phyloP scores from a whole-genome alignment of 2,797 vertebrate species.

The Stomatorhinus walkeri region DNA sequence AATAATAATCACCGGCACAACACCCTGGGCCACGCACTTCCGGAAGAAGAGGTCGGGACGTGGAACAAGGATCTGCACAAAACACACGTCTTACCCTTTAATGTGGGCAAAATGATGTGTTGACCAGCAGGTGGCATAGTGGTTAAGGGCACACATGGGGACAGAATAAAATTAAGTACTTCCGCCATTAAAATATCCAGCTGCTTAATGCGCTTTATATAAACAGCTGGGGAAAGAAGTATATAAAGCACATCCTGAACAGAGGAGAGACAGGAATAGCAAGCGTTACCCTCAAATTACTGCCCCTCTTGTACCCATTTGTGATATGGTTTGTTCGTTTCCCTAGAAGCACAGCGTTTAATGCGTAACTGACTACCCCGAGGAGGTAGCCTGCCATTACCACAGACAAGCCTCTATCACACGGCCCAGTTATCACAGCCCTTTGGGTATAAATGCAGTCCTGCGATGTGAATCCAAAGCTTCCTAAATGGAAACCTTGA shows the following conservation, averaged over 20 bases:
- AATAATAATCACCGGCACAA: background rate
- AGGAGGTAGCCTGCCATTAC: background rate
- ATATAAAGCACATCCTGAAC: background rate
- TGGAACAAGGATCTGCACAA: background rate
- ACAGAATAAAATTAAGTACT: background rate
- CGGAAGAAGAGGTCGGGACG: background rate
- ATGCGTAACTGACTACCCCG: background rate
- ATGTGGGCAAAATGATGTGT: background rate
- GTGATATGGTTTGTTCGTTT: background rate
- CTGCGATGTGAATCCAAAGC: background rate
- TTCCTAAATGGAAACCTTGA: background rate
- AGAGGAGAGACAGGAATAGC: background rate
- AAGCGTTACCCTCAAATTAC: background rate
- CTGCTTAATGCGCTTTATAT: background rate
- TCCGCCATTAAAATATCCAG: background rate
- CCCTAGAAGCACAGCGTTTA: background rate
- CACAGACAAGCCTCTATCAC: background rate
- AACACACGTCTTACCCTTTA: background rate
- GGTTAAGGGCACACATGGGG: background rate
- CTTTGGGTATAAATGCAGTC: background rate
- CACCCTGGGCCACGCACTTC: background rate
- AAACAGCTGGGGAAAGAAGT: background rate
- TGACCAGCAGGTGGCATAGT: background rate
- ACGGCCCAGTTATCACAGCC: background rate
- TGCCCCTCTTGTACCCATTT: background rate